Conservation (phyloP, 2,113 vertebrate species). For the Anser cygnoides region DNA sequence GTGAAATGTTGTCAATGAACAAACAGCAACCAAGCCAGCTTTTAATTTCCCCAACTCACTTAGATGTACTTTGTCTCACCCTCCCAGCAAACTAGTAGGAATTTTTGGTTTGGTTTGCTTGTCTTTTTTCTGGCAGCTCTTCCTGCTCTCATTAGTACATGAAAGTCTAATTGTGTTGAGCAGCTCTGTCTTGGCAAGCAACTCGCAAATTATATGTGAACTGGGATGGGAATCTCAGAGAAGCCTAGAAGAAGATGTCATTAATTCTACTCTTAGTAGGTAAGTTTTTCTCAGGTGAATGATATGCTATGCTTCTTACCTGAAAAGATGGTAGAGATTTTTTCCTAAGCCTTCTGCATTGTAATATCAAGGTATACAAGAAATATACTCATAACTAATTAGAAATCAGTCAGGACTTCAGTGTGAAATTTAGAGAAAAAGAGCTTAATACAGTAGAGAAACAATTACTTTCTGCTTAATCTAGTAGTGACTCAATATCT, state of each 20-base stretch:
- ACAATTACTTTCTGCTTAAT: not conserved
- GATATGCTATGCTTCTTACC: not conserved
- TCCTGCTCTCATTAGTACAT: not conserved
- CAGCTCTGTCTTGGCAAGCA: conserved; percentile 6
- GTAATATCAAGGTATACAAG: not conserved
- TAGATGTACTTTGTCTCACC: not conserved
- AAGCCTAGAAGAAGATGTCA: not conserved
- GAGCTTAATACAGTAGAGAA: not conserved
- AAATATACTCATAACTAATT: not conserved
- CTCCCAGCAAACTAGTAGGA: not conserved
- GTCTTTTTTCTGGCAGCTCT: not conserved
- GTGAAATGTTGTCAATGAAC: not conserved
- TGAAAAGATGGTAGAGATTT: not conserved
- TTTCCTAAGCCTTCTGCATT: not conserved
- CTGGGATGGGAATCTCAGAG: not conserved
- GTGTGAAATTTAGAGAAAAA: not conserved
- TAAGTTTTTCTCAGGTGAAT: not conserved
- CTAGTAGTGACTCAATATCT: not conserved
- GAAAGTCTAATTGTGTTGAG: conserved; percentile 25
- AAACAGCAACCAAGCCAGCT: not conserved
- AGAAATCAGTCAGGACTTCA: not conserved
- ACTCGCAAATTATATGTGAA: not conserved
- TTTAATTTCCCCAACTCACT: not conserved
- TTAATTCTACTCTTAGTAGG: not conserved
- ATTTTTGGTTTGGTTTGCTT: not conserved